Conservation (phyloP, 2,797 vertebrate genomes). For the Sciaenops ocellatus region DNA sequence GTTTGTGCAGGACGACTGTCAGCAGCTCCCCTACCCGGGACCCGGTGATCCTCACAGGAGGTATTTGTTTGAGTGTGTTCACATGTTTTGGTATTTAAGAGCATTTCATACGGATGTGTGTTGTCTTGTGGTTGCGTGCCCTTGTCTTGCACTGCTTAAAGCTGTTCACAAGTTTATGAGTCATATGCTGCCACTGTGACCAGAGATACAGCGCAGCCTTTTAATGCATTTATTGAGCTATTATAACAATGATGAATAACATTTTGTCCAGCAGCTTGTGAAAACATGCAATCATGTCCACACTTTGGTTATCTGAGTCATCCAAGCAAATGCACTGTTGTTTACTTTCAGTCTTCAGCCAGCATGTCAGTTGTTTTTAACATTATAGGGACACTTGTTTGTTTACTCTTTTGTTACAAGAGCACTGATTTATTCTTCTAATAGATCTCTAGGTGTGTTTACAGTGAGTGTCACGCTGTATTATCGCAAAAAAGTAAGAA, state of each 20-base stretch:
- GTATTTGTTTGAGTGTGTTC: constrained; percentile 18
- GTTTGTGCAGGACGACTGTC: neutral
- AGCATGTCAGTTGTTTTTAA: neutral
- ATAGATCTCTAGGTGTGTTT: neutral
- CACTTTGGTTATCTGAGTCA: neutral
- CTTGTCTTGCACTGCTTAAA: neutral
- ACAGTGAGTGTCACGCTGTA: neutral
- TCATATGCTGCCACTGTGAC: neutral
- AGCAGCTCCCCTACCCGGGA: neutral
- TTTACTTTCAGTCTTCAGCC: neutral
- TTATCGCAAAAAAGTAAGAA: neutral
- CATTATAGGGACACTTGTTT: neutral
- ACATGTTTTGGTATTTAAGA: neutral
- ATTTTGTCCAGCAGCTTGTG: neutral
- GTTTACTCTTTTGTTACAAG: neutral
- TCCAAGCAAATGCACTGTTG: neutral
- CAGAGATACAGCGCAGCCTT: too few relatives aligned
- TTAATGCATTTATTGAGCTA: neutral
- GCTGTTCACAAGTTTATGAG: neutral
- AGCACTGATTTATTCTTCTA: neutral
- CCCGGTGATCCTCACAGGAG: constrained; percentile 4
- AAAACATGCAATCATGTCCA: neutral
- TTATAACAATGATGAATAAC: neutral
- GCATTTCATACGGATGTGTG: neutral
- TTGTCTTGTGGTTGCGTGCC: neutral